Evolutionary conservation across 2,797 vertebrate genomes (phyloP).

Genomic region (Chiroxiphia lanceolata): DNA sequence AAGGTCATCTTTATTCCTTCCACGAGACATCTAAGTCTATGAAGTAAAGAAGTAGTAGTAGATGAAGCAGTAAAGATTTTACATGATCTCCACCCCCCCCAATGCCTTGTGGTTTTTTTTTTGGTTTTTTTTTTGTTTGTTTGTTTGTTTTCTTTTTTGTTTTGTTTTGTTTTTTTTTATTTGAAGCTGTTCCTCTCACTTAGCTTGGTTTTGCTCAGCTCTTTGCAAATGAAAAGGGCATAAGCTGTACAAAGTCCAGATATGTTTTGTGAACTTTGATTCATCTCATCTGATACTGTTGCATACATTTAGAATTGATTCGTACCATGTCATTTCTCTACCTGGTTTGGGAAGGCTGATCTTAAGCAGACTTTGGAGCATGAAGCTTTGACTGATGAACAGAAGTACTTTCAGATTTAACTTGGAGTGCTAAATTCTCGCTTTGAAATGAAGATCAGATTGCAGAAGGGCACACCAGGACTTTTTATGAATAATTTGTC

Average conservation of each 20-base stretch:
- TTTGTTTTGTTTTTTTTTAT: neutral
- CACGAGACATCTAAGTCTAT: neutral
- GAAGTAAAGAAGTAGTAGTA: neutral
- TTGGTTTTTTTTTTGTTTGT: neutral
- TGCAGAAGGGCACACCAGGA: neutral
- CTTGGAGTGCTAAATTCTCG: neutral
- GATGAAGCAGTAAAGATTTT: neutral
- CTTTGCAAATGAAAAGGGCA: neutral
- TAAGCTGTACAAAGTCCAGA: neutral
- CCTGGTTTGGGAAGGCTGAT: neutral
- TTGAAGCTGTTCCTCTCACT: neutral
- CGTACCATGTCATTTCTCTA: neutral
- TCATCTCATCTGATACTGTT: neutral
- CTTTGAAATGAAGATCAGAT: neutral
- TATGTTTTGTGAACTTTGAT: neutral
- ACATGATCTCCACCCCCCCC: accelerated
- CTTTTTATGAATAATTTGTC: neutral
- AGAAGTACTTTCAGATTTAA: neutral
- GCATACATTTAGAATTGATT: neutral
- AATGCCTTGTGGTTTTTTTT: neutral
- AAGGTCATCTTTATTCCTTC: neutral
- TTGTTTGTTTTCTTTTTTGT: neutral
- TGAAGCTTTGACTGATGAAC: neutral
- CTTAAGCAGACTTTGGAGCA: neutral
- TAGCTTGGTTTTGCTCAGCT: neutral